phyloP scores from a whole-genome alignment of 2,113 vertebrate genomes.

The Atractosteus spatula region DNA sequence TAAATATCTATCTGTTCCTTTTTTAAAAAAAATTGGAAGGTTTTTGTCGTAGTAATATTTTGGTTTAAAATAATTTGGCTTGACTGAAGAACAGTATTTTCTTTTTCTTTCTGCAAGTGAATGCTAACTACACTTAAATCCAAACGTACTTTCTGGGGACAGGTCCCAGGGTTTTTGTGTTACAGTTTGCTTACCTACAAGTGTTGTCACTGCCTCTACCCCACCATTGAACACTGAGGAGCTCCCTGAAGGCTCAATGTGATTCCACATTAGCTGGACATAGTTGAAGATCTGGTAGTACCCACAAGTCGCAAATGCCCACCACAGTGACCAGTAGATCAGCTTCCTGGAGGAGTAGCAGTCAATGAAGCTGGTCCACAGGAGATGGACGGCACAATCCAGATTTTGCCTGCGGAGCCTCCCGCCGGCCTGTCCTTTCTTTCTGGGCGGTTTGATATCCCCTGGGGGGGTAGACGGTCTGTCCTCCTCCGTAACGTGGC shows the following conservation, averaged over 20 bases:
- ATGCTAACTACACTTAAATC: no score
- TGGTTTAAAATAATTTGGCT: no score
- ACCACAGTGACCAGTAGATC: constrained; percentile 66
- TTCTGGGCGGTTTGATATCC: not conserved
- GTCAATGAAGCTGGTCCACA: constrained; percentile 58
- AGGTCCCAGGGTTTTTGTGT: no score
- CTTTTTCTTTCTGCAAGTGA: no score
- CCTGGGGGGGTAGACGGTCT: not conserved
- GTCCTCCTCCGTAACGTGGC: constrained; percentile 25
- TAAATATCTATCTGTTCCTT: no score
- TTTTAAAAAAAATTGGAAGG: no score
- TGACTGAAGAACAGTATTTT: no score
- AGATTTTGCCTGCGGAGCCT: constrained; percentile 35
- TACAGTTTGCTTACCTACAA: constrained; percentile 51
- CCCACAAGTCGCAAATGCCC: constrained; percentile 62
- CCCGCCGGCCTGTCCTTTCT: not conserved
- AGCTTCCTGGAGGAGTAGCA: constrained; percentile 59
- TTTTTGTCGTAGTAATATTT: no score
- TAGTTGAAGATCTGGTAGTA: constrained; percentile 65
- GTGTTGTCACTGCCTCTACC: constrained; percentile 57
- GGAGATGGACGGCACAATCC: constrained; percentile 31
- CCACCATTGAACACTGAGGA: constrained; percentile 63
- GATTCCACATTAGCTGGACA: constrained; percentile 62
- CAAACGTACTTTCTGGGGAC: no score
- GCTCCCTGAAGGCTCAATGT: constrained; percentile 58